Base-by-base conservation (phyloP, 2,888 invertebrate genomes). In the Poecilus cupreus region DNA sequence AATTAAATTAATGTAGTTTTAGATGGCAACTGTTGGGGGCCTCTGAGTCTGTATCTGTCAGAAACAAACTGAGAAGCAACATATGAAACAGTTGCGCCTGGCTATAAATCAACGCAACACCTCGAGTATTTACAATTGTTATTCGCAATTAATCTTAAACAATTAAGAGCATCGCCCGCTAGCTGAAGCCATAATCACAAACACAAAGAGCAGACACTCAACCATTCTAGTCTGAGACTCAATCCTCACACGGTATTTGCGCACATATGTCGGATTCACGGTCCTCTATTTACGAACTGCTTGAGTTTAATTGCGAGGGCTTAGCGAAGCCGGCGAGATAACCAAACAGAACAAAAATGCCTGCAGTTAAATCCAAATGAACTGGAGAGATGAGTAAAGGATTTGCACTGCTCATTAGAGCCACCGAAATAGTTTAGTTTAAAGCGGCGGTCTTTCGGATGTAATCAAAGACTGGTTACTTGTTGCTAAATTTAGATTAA, bases 81-180 rank as follows among this genome's bases (percentile, higher is more conserved):
- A 32, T 32, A 32, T 46, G 46, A 46, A 54, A 54, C 54, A 54
- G 54, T 54, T 54, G 54, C 54, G 20, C 20, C 54, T 22, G 6
- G 8, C 32, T 54, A 68, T 37, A 68, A 68, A 68, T 68, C 39
- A 37, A 13, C 3, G 37, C 18, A 51, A 51, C 51, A 51, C 46
- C 3, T 60, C 8, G 43, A 24, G 72, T 72, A 24, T 72, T 72
- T 46, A 39, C 77, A 77, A 77, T 77, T 39, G 77, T 77, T 77
- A 60, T 77, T 77, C 76, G 77, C 77, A 77, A 77, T 77, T 77
- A 77, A 77, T 77, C 77, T 77, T 77, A 22, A 57, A 60, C 77
- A 77, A 77, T 77, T 77, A 77, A 43, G 13, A 77, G 46, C 72
- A 72, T 20, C 24, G 4, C 60, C 20, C 32, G 32, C 8, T 32